Evolutionary conservation across 2,888 invertebrate genomes (phyloP).

Genomic region (Hyalella azteca): DNA sequence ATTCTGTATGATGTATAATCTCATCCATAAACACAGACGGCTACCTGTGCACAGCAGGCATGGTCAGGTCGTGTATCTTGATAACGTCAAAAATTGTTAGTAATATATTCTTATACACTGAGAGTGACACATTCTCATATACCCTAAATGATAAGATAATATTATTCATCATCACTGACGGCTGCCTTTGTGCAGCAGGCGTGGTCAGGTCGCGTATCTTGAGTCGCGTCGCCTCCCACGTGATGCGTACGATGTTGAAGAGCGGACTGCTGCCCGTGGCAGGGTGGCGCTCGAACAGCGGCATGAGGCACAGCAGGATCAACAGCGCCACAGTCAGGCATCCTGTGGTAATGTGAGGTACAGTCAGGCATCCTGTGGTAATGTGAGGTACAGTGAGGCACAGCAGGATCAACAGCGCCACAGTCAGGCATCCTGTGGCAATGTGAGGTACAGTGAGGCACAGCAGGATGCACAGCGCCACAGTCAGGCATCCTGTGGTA

Average conservation of each 20-base stretch:
- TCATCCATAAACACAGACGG: too few relatives aligned
- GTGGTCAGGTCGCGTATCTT: constrained; percentile 57
- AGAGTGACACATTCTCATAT: too few relatives aligned
- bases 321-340: constrained; percentile 60
- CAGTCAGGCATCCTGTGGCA: constrained; percentile 48
- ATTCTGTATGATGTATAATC: too few relatives aligned
- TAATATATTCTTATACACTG: too few relatives aligned
- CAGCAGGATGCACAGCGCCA: constrained; percentile 63
- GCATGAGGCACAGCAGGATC: constrained; percentile 62
- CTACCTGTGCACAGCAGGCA: too few relatives aligned
- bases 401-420: constrained; percentile 63
- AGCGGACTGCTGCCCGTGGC: constrained; percentile 63
- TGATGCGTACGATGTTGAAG: constrained; percentile 63
- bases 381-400: constrained; percentile 60
- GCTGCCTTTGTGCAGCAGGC: background rate
- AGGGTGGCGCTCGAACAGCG: constrained; percentile 62
- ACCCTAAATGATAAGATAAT: too few relatives aligned
- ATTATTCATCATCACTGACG: too few relatives aligned
- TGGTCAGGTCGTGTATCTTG: too few relatives aligned
- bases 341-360: constrained; percentile 60
- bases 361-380: background rate
- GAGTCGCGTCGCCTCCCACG: constrained; percentile 61
- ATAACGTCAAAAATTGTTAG: too few relatives aligned
- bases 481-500: constrained; percentile 48
- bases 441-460: constrained; percentile 60